Conservation (phyloP, 2,797 vertebrate species). For the Serranus cabrilla region DNA sequence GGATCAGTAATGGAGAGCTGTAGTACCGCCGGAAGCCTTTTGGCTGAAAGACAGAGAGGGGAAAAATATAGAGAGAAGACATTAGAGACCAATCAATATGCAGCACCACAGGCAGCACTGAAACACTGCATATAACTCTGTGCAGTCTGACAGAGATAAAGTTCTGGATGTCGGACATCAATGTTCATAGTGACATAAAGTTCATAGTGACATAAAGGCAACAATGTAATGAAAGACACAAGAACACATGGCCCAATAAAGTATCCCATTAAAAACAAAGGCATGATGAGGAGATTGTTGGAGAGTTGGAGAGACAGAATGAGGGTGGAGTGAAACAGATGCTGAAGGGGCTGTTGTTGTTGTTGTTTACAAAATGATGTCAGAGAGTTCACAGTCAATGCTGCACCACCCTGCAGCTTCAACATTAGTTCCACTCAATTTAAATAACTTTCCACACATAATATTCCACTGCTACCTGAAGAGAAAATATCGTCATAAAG, state of each 20-base stretch:
- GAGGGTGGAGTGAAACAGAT: slow-evolving; percentile 30
- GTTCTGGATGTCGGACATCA: neutral
- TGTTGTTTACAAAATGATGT: slow-evolving; percentile 35
- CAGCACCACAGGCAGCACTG: slow-evolving; percentile 21
- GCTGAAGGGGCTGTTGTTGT: slow-evolving; percentile 16
- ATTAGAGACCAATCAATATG: slow-evolving; percentile 41
- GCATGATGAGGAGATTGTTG: neutral
- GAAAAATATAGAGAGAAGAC: slow-evolving; percentile 16
- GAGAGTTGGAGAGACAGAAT: neutral
- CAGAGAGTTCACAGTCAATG: slow-evolving; percentile 14
- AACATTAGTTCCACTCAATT: slow-evolving; percentile 31
- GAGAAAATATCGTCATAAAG: neutral
- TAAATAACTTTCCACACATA: slow-evolving; percentile 5
- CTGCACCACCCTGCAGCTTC: neutral
- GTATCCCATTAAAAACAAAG: no score
- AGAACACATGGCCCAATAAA: no score
- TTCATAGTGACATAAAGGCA: no score
- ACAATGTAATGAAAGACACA: no score
- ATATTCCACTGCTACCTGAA: neutral
- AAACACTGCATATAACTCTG: slow-evolving; percentile 22
- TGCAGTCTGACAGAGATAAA: neutral
- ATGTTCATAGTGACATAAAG: no score
- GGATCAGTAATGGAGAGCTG: slow-evolving; percentile 97
- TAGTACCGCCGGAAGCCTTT: slow-evolving; percentile 98
- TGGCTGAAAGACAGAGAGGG: slow-evolving; percentile 85